These are phyloP conservation scores for Rachycentron canadum DNA, from an alignment of 2,797 vertebrate genomes.

Conservation along the genomic window DNA sequence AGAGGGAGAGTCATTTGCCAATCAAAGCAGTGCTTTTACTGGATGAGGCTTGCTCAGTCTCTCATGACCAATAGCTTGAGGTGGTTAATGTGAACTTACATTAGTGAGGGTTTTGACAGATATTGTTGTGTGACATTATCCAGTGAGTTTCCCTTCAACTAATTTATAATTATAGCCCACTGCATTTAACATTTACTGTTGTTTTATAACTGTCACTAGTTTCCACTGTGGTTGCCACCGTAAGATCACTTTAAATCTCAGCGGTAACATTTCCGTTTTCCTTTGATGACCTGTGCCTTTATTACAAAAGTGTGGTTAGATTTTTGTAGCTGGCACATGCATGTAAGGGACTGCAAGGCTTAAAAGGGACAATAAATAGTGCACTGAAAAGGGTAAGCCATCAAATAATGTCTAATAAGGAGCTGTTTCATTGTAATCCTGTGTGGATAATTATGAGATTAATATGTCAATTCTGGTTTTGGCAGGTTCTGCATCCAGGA, in stretches of 20 bases:
- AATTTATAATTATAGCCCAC: neutral
- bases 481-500: constrained; percentile 72
- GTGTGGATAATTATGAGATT: constrained; percentile 83
- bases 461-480: constrained; percentile 83
- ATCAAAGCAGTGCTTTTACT: neutral
- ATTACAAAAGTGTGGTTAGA: constrained; percentile 31
- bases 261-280: neutral
- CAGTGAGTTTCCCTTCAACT: neutral
- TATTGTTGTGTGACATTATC: neutral
- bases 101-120: neutral
- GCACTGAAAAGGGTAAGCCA: constrained; percentile 70
- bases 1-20: too few species aligned
- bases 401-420: constrained; percentile 83
- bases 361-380: constrained; percentile 62
- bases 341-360: constrained; percentile 45
- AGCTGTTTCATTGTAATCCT: constrained; percentile 82
- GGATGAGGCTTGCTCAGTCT: neutral
- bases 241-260: neutral
- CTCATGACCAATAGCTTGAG: neutral
- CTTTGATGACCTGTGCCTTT: constrained; percentile 23
- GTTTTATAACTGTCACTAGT: neutral
- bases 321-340: constrained; percentile 31
- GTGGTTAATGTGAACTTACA: neutral
- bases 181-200: neutral
- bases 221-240: neutral